Conservation (phyloP, 2,888 invertebrate genomes). For the Yponomeuta evonymella region DNA sequence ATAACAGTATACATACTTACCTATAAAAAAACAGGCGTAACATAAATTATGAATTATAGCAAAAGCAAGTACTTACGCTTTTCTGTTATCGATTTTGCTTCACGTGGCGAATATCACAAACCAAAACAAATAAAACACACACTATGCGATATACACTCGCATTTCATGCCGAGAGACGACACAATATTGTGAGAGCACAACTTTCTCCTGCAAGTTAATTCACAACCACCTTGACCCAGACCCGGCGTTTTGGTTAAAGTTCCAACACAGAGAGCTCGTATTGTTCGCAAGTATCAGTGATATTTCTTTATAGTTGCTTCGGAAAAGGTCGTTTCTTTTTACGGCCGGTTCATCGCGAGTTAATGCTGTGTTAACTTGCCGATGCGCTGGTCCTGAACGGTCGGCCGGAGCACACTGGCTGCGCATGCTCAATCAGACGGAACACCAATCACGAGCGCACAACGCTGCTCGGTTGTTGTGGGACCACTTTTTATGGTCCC, state of each 20-base stretch:
- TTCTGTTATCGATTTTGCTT: neutral
- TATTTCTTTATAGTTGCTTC: too few relatives aligned
- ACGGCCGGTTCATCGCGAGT: neutral
- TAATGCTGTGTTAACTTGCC: neutral
- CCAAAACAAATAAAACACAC: neutral
- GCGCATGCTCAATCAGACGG: neutral
- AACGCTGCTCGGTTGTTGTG: neutral
- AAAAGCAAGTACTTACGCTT: neutral
- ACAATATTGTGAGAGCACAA: neutral
- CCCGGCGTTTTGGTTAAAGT: neutral
- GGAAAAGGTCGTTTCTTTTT: neutral
- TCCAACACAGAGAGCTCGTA: too few relatives aligned
- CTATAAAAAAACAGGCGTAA: neutral
- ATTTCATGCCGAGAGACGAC: neutral
- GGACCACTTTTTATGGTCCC: neutral
- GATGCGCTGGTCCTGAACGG: neutral
- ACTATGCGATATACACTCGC: neutral
- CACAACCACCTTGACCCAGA: neutral
- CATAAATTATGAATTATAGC: neutral
- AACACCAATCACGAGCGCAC: neutral
- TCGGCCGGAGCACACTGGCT: neutral
- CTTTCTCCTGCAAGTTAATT: neutral
- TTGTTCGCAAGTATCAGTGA: too few relatives aligned
- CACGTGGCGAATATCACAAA: neutral
- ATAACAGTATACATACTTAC: neutral